These are phyloP conservation scores for Apostichopus californicus DNA, from an alignment of 35 echinoderm and acorn worm species.

Conservation along the genomic window DNA sequence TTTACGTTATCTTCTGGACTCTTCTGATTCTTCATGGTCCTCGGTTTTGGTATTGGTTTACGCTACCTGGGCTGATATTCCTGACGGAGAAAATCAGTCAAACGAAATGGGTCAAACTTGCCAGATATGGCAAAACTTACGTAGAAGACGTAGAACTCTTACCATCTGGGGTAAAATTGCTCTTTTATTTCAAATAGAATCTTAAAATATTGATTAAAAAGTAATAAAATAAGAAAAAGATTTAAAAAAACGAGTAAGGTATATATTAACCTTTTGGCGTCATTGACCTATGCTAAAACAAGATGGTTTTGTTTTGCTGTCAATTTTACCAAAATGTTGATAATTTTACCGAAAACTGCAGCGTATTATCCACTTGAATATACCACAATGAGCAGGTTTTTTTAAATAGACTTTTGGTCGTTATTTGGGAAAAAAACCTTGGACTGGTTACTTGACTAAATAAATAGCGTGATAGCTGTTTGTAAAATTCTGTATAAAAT, in stretches of 20 bases:
- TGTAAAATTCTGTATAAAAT: no score
- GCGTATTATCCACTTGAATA: no score
- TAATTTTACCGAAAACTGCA: no score
- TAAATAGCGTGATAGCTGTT: no score
- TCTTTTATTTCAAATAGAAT: background rate
- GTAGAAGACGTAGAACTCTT: constrained; percentile 91
- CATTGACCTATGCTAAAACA: no score
- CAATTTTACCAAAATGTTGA: no score
- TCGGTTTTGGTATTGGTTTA: constrained; percentile 91
- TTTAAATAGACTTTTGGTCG: no score
- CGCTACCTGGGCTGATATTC: constrained; percentile 87
- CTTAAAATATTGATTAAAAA: background rate
- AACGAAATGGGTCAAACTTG: constrained; percentile 79
- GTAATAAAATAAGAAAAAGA: background rate
- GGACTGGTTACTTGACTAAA: no score
- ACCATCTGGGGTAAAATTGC: constrained; percentile 90
- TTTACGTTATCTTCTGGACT: constrained; percentile 86
- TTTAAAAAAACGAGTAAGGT: background rate
- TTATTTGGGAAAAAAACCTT: no score
- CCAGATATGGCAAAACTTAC: constrained; percentile 90
- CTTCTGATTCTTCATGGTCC: constrained; percentile 89
- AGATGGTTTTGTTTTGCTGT: no score
- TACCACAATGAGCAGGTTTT: no score
- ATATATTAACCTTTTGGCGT: no score
- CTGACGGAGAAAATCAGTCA: constrained; percentile 88